Evolutionary conservation across 1,140 invertebrate species (phyloP).

Genomic region (Zaprionus davidi): DNA sequence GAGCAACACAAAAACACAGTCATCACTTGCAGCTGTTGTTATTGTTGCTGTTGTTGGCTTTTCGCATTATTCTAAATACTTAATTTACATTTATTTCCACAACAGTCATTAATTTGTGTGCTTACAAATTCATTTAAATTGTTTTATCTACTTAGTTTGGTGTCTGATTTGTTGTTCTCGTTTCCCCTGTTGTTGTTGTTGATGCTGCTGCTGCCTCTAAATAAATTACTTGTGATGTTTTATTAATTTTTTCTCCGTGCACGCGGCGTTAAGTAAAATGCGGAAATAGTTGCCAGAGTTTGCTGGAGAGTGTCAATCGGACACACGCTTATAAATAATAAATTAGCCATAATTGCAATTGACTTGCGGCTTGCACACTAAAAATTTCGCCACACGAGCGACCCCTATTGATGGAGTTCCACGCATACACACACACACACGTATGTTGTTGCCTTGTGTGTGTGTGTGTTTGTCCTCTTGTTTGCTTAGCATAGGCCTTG

Average conservation of each 20-base stretch:
- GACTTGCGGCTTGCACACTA: conserved; percentile 13
- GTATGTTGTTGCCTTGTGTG: background rate
- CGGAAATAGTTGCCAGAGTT: conserved; percentile 58
- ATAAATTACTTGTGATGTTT: conserved; percentile 69
- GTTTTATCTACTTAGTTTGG: conserved; percentile 65
- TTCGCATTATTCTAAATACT: conserved; percentile 72
- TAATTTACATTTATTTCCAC: conserved; percentile 79
- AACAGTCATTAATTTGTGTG: conserved; percentile 67
- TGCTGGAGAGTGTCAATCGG: conserved; percentile 39
- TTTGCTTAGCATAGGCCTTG: conserved; percentile 60
- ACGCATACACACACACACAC: background rate
- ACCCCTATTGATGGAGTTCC: background rate
- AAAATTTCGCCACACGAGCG: conserved; percentile 19
- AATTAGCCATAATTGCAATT: conserved; percentile 43
- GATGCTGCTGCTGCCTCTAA: conserved; percentile 21
- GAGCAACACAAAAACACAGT: conserved; percentile 68
- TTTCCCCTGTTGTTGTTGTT: conserved; percentile 25
- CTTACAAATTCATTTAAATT: conserved; percentile 80
- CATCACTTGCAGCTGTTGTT: conserved; percentile 50
- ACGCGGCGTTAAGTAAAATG: conserved; percentile 55
- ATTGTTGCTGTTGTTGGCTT: conserved; percentile 28
- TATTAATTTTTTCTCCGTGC: conserved; percentile 75
- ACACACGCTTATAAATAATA: conserved; percentile 41
- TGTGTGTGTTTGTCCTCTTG: conserved; percentile 28
- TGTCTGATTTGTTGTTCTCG: conserved; percentile 44